These are phyloP conservation scores for Nipponia nippon DNA, from an alignment of 2,113 vertebrate species.

Conservation along the genomic window DNA sequence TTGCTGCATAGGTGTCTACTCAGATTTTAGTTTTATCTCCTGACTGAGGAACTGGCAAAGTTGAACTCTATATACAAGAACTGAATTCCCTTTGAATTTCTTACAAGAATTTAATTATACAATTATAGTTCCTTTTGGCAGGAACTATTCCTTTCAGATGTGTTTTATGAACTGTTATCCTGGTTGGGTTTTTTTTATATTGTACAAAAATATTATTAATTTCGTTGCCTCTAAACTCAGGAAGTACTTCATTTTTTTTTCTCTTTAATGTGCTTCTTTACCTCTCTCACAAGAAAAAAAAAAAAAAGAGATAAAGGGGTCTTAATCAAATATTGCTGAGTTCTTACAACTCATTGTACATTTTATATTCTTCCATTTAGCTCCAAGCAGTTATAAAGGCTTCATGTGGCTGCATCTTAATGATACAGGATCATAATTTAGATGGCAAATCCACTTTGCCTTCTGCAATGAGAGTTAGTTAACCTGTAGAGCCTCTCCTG, in stretches of 20 bases:
- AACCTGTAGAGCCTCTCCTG: background rate
- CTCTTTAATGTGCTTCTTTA: background rate
- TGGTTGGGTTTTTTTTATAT: background rate
- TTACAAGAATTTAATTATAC: background rate
- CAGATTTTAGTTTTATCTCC: background rate
- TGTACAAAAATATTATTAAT: background rate
- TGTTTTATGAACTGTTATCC: background rate
- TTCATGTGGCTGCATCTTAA: background rate
- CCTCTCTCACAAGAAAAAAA: background rate
- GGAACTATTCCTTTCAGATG: background rate
- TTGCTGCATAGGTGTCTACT: background rate
- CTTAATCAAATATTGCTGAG: background rate
- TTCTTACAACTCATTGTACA: background rate
- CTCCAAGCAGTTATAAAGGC: background rate
- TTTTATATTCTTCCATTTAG: background rate
- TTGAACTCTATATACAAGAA: background rate
- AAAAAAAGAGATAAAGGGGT: background rate
- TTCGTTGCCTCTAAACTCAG: background rate
- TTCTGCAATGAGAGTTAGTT: background rate
- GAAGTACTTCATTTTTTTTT: background rate
- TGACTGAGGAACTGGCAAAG: background rate
- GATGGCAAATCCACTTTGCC: background rate
- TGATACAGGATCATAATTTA: background rate
- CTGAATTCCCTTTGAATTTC: background rate
- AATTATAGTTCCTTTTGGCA: background rate